Percentiles rank a stretch among this genome's conserved stretches.
These are phyloP conservation scores for Willisornis vidua DNA, from an alignment of 2,113 vertebrate species.

Conservation along the genomic window DNA sequence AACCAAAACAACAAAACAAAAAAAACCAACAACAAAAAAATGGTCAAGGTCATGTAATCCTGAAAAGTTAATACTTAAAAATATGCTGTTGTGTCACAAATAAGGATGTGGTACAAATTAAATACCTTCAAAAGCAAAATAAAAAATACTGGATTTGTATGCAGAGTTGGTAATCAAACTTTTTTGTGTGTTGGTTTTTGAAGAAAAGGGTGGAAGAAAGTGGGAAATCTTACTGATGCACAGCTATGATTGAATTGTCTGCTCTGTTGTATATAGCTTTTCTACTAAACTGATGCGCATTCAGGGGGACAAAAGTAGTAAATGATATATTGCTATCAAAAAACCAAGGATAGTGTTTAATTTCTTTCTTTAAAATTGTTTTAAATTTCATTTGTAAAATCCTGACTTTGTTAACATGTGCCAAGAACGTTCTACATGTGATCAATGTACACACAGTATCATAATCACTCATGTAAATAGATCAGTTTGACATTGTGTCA, in stretches of 20 bases:
- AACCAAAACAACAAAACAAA: background rate
- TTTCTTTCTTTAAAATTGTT: background rate
- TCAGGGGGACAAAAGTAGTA: background rate
- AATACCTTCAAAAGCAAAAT: background rate
- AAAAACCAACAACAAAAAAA: no score
- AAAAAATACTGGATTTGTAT: background rate
- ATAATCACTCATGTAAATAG: background rate
- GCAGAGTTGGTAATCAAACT: background rate
- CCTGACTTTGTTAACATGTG: background rate
- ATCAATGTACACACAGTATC: background rate
- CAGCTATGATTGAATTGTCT: background rate
- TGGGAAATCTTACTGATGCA: background rate
- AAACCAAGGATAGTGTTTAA: rapidly evolving
- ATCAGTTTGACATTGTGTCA: background rate
- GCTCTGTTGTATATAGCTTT: background rate
- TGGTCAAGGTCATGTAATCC: background rate
- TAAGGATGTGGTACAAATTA: background rate
- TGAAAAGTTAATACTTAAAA: background rate
- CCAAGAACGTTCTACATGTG: background rate
- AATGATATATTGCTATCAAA: rapidly evolving
- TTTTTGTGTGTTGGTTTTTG: background rate
- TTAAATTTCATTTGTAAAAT: background rate
- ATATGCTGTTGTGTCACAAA: background rate
- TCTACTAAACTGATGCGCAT: background rate
- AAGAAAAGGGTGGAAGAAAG: background rate